Evolutionary conservation across 2,888 invertebrate genomes (phyloP), one percentile per base, ranked within the genome.

Genomic region (Perdita meconis): DNA sequence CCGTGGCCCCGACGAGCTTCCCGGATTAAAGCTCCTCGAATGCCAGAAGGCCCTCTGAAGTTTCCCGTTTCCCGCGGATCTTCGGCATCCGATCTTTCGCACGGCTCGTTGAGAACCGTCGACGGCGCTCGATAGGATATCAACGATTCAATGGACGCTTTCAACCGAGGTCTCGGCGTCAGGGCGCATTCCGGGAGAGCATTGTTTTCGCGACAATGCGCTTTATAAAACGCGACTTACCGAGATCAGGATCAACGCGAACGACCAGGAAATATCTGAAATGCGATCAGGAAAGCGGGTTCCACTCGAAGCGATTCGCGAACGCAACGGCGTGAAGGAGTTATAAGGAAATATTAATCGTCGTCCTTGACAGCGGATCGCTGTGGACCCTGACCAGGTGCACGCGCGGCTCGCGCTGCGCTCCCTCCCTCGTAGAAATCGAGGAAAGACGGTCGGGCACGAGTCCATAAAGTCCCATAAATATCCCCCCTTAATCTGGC

Each of bases 381-480:
- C 19, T 44, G 36, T 64, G 44, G 59, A 80, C 34, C 36, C 6
- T 22, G 55, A 42, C 80, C 83, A 83, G 81, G 80, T 82, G 81
- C 60, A 24, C 13, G 13, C 13, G 13, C 36, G 40, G 60, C 42
- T 64, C 66, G 66, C 69, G 69, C 40, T 44, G 34, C 34, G 24
- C 61, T 24, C 57, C 38, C 78, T 67, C 78, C 22, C 47, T 42
- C 40, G 22, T n/a, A n/a, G n/a, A n/a, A 56, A 19, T 36, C 8
- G 47, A 59, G 56, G 12, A 74, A 84, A 63, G 66, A 68, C 57
- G 26, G 50, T 38, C 57, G 68, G n/a, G 67, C 83, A 71, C 61
- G 86, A 85, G 86, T 85, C 82, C 85, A 87, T 89, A 89, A 90
- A 89, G 89, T 86, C 85, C 82, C 82, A 86, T 87, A 88, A 89